These are phyloP conservation scores for Morone saxatilis DNA, from an alignment of 2,113 vertebrate species.

Conservation along the genomic window DNA sequence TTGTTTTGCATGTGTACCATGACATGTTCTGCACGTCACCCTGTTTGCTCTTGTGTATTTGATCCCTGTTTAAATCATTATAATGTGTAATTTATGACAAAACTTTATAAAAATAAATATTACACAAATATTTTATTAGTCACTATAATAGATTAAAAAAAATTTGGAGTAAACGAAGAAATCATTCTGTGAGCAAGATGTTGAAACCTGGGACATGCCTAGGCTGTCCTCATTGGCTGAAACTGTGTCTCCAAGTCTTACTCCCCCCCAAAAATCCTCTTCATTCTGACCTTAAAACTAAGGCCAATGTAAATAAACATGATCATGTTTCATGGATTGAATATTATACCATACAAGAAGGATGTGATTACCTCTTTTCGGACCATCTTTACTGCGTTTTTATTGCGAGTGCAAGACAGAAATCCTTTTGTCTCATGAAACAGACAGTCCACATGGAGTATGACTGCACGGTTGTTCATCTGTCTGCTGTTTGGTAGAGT, in stretches of 20 bases:
- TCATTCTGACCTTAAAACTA: background rate
- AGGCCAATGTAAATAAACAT: background rate
- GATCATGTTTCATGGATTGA: background rate
- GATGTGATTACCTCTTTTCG: background rate
- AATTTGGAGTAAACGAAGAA: no score
- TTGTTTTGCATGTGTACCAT: no score
- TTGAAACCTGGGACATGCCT: background rate
- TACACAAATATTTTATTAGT: background rate
- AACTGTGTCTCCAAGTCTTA: no score
- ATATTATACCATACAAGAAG: background rate
- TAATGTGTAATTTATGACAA: no score
- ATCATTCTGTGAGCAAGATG: no score
- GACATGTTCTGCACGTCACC: no score
- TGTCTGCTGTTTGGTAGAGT: constrained; percentile 20
- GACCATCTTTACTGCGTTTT: background rate
- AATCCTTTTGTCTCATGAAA: constrained; percentile 63
- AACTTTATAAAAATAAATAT: no score
- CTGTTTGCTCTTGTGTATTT: no score
- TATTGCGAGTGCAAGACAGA: constrained; percentile 27
- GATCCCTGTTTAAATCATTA: no score
- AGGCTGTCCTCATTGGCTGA: no score
- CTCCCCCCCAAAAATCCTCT: no score
- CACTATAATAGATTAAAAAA: background rate
- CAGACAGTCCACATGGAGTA: constrained; percentile 55
- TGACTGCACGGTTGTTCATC: rapidly evolving